Conservation (phyloP, 2,113 vertebrate genomes). For the Cavia porcellus region DNA sequence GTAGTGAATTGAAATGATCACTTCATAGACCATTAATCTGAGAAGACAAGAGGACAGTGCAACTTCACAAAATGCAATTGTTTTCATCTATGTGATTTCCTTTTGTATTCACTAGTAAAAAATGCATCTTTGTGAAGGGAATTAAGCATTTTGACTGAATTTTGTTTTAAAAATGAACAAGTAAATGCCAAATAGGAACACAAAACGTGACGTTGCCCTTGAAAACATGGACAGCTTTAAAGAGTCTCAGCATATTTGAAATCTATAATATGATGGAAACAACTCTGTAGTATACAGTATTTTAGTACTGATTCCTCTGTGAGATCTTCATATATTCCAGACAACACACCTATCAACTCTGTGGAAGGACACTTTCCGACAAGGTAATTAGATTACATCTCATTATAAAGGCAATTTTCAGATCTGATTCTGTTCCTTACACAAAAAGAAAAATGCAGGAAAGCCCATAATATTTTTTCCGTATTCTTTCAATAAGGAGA, state of each 20-base stretch:
- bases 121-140: not conserved
- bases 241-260: not conserved
- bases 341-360: not conserved
- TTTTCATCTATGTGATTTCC: constrained; percentile 59
- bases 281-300: not conserved
- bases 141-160: not conserved
- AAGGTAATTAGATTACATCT: not conserved
- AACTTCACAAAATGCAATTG: constrained; percentile 77
- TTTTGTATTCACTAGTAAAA: constrained; percentile 17
- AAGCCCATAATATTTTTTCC: not conserved
- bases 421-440: not conserved
- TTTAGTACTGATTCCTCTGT: not conserved
- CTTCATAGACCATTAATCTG: constrained; percentile 76
- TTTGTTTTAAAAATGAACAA: not conserved
- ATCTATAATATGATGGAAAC: not conserved
- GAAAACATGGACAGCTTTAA: not conserved
- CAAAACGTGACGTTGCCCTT: not conserved
- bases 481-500: not conserved
- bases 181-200: constrained; percentile 64
- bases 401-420: not conserved
- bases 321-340: not conserved
- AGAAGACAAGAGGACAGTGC: constrained; percentile 72
- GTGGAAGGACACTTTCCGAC: not conserved
- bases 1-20: constrained; percentile 79
- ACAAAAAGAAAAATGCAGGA: constrained; percentile 1